Base-by-base conservation (phyloP, 2,888 invertebrate genomes). In the Apamea epomidion region DNA sequence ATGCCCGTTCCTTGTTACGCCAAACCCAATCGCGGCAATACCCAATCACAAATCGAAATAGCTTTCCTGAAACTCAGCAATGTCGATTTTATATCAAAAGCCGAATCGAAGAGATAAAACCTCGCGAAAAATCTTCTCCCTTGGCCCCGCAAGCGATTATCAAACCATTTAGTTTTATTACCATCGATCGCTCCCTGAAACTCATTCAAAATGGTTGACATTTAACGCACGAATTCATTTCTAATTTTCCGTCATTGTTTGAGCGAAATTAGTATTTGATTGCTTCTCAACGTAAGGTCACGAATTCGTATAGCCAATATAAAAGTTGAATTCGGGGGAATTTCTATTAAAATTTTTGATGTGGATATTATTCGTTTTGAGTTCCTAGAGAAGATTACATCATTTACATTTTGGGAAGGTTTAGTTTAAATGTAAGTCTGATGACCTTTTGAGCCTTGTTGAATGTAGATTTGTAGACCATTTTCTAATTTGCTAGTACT, bases 171-270 rank as follows among this genome's bases (percentile, higher is more conserved):
- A 90, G 89, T 91, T 90, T 90, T 91, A 92, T 88, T 90, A 87
- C 84, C 83, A 90, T 91, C 90, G 91, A 92, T 92, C 90, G 84
- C 68, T 78, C 78, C 80, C 81, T 77, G 80, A 89, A 90, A 90
- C 89, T 89, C 86, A 87, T 89, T 88, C 87, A 89, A 91, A 92
- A 91, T 90, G 88, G 89, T 83, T 89, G 92, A 91, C 92, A 93
- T 93, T 95, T 93, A 90, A 94, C 95, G 95, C 95, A 94, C 93
- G 93, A 93, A 90, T 93, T 92, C 93, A 92, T 94, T 95, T 95
- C 95, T 94, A 95, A 96, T 95, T 95, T 94, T 93, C 94, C 91
- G 90, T 93, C 93, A 94, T 94, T 95, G 94, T 95, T 94, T 93
- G 91, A 91, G 90, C 89, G 92, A 94, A 95, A 95, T 95, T 94